Evolutionary conservation across 1,140 invertebrate genomes (phyloP), one percentile per base, ranked within the genome.

Genomic region (Nixonia krombeini): DNA sequence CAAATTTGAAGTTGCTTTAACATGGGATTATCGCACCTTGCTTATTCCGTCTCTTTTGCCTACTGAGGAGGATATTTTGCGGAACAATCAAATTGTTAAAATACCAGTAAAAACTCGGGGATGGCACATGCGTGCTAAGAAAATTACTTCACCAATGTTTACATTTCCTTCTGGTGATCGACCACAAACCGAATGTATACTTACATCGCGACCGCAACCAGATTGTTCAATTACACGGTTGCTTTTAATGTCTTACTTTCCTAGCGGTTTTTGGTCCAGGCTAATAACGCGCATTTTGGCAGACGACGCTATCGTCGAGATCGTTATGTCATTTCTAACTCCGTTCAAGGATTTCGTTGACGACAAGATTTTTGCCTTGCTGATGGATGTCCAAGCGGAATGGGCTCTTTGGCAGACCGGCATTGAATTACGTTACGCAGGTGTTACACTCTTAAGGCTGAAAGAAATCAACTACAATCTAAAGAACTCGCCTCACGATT

Each of bases 351-450:
- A 84, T 51, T 80, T 83, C 40, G 86, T 89, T 1, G 87, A 90
- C 57, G 91, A 93, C 68, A 87, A 87, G 17, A 85, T 88, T n/a
- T 82, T 92, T 16, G 78, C 86, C 0, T 87, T 87, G 33, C 75
- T 91, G 1, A 69, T 93, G 13, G 91, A 93, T 47, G 86, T 89
- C 25, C 87, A 90, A 62, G 94, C 95, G 21, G 92, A 96, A 74
- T 99, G 97, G 97, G 88, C 93, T 47, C 89, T 98, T 2, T 99
- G 97, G 97, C 95, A 97, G 81, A 96, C 94, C 0, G 97, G 97
- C 0, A 86, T 98, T 58, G 93, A 96, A 71, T 85, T 99, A 1
- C 89, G 91, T 31, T 93, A 95, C 74, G 90, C 94, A 0, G 90
- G 92, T 23, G 90, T 94, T 0, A 89, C 91, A 0, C 82, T 98